A percentile compares a stretch with the other conserved stretches of the same genome.
phyloP scores from a whole-genome alignment of 2,888 invertebrate genomes.

The Malthinus seriepunctatus region DNA sequence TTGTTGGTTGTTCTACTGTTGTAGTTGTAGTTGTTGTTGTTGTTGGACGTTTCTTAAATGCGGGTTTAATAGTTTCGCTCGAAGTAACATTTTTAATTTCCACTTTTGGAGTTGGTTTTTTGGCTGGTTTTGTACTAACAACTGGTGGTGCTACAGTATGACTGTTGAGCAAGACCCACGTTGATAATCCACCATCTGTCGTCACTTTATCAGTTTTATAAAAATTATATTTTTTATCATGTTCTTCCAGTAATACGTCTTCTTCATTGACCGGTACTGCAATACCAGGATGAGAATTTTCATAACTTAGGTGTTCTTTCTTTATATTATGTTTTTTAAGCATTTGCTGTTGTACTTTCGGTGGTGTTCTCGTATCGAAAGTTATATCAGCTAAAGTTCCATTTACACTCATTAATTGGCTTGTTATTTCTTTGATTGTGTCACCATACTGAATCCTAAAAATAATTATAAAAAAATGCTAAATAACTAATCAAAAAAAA shows the following conservation, averaged over 20 bases:
- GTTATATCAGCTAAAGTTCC: conserved; percentile 54
- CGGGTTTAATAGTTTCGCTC: conserved; percentile 40
- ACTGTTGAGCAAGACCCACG: conserved; percentile 74
- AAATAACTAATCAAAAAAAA: too few relatives aligned
- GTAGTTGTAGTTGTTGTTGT: conserved; percentile 45
- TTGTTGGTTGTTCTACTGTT: conserved; percentile 57
- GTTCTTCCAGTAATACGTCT: conserved; percentile 41
- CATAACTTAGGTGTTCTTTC: conserved; percentile 44
- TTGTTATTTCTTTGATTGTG: conserved; percentile 62
- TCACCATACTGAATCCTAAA: conserved; percentile 49
- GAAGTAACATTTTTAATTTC: conserved; percentile 30
- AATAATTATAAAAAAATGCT: neutral
- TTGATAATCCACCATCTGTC: conserved; percentile 70
- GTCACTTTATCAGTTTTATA: conserved; percentile 57
- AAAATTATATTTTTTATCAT: conserved; percentile 47
- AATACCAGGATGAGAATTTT: conserved; percentile 66
- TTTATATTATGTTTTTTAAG: conserved; percentile 40
- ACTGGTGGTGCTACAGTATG: conserved; percentile 42
- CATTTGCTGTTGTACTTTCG: conserved; percentile 62
- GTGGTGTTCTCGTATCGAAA: conserved; percentile 65
- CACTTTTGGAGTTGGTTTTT: conserved; percentile 36
- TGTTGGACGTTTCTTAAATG: conserved; percentile 48
- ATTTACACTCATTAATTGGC: conserved; percentile 59
- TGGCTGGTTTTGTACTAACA: conserved; percentile 41
- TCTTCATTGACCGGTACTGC: conserved; percentile 69